Percentiles rank a stretch among this genome's conserved stretches.
phyloP scores from a whole-genome alignment of 2,888 invertebrate species.

The Xylota segnis region DNA sequence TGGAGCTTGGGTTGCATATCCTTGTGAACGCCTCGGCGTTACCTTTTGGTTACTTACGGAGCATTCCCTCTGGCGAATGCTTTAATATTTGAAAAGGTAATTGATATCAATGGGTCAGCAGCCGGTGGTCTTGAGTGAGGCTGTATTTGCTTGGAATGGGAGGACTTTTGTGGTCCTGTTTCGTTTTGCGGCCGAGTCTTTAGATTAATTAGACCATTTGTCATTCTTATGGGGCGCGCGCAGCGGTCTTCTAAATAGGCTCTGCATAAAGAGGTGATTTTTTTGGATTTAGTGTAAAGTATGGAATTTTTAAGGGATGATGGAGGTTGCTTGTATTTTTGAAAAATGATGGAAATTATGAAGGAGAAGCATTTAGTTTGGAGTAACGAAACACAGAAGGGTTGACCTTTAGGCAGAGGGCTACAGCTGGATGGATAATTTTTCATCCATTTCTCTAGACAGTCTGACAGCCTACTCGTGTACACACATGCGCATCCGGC shows the following conservation, averaged over 20 bases:
- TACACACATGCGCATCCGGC: too few relatives aligned
- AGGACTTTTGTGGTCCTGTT: conserved; percentile 40
- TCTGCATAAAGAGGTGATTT: background rate
- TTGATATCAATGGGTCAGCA: conserved; percentile 71
- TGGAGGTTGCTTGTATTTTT: background rate
- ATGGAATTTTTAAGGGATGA: conserved; percentile 4
- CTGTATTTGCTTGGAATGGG: conserved; percentile 58
- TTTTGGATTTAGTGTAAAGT: background rate
- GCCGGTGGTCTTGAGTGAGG: conserved; percentile 29
- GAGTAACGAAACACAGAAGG: background rate
- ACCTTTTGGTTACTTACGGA: conserved; percentile 51
- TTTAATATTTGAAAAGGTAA: conserved; percentile 71
- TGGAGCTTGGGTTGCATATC: conserved; percentile 51
- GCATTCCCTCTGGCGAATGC: conserved; percentile 38
- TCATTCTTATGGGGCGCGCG: conserved; percentile 43
- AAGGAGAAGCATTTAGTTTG: background rate
- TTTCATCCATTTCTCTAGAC: too few relatives aligned
- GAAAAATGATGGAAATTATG: background rate
- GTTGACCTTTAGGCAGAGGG: too few relatives aligned
- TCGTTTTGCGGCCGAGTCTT: conserved; percentile 46
- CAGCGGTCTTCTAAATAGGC: background rate
- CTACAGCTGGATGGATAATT: too few relatives aligned
- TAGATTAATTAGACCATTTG: conserved; percentile 68
- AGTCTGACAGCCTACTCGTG: too few relatives aligned
- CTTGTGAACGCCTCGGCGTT: conserved; percentile 40